Percentiles rank a stretch among this genome's conserved stretches.
Evolutionary conservation across 2,888 invertebrate genomes (phyloP).

Genomic region (Caenorhabditis angaria): DNA sequence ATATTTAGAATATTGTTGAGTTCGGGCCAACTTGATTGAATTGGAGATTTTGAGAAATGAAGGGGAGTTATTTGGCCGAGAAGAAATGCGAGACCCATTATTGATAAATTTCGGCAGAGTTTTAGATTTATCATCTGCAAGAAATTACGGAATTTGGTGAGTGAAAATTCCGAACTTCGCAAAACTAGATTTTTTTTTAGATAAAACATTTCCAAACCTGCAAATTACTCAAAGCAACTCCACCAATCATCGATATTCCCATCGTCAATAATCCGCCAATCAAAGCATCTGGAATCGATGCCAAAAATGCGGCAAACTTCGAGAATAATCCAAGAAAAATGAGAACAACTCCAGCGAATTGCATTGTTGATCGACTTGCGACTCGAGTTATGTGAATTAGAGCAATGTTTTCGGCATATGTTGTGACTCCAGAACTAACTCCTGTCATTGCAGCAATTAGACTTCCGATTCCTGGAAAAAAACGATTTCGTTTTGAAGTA

Average conservation of each 20-base stretch:
- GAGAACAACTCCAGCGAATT: conserved; percentile 58
- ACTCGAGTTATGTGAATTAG: conserved; percentile 63
- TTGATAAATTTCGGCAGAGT: conserved; percentile 58
- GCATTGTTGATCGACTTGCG: conserved; percentile 65
- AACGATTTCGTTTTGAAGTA: too few relatives aligned
- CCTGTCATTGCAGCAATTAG: conserved; percentile 59
- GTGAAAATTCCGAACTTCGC: too few relatives aligned
- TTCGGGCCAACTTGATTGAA: conserved; percentile 41
- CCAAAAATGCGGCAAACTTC: conserved; percentile 62
- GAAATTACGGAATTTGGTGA: not conserved
- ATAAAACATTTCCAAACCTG: conserved; percentile 41
- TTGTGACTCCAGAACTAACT: conserved; percentile 64
- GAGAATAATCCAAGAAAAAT: conserved; percentile 44
- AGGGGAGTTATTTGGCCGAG: conserved; percentile 59
- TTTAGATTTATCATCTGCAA: conserved; percentile 48
- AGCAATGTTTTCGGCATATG: conserved; percentile 65
- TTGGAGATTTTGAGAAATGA: conserved; percentile 52
- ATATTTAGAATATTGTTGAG: conserved; percentile 63
- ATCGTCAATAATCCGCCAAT: conserved; percentile 65
- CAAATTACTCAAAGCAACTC: conserved; percentile 62
- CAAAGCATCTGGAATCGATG: conserved; percentile 64
- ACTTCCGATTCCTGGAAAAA: conserved; percentile 53
- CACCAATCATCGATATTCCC: conserved; percentile 67
- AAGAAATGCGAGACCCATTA: conserved; percentile 62
- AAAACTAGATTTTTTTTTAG: not conserved